Conservation (phyloP, 2,113 vertebrate species). For the Copsychus sechellarum region DNA sequence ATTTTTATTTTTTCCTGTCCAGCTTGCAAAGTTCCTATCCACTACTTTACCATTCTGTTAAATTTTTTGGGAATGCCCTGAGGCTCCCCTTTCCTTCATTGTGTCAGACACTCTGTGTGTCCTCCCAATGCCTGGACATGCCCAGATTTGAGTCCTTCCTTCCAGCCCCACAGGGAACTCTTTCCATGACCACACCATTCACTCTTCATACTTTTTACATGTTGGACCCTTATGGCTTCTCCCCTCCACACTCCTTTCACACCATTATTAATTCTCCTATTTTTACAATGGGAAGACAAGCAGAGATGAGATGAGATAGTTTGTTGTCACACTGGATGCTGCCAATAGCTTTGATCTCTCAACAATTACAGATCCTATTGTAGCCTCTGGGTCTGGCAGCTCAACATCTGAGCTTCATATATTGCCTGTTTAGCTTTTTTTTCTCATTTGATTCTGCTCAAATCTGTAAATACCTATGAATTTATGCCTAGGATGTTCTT, state of each 20-base stretch:
- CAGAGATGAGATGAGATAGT: slow-evolving; percentile 8
- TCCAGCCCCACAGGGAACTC: not conserved
- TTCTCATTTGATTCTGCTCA: not conserved
- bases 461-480: slow-evolving; percentile 48
- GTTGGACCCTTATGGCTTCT: not conserved
- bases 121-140: not conserved
- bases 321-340: slow-evolving; percentile 5
- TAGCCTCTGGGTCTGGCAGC: not conserved
- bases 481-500: not conserved
- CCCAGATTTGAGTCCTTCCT: not conserved
- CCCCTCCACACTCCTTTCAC: not conserved
- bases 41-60: not conserved
- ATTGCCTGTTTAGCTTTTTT: not conserved
- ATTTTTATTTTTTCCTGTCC: not conserved
- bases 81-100: not conserved
- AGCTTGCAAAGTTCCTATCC: not conserved
- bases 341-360: slow-evolving; percentile 18
- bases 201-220: not conserved
- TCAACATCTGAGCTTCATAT: not conserved
- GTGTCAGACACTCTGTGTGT: not conserved
- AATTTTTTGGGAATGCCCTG: not conserved
- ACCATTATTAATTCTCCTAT: not conserved
- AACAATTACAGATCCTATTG: not conserved
- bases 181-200: not conserved
- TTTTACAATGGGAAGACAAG: not conserved